Evolutionary conservation across 37 sponge, comb jelly and placozoan species (phyloP), one percentile per base, ranked within the genome.

Genomic region (Geodia barretti): DNA sequence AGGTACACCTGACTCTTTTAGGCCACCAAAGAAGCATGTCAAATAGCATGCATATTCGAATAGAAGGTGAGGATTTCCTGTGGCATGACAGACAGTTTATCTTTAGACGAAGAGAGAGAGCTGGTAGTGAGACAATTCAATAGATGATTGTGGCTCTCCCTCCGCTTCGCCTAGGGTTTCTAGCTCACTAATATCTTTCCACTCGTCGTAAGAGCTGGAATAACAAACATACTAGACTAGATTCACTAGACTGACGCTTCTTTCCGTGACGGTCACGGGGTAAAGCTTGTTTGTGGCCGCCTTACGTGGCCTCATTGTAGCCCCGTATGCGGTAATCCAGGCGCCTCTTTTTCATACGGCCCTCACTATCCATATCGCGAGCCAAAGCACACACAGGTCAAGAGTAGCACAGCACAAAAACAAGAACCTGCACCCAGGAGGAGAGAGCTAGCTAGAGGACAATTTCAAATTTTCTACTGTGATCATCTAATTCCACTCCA

Each of bases 31-130:
- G 23, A 28, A 79, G 33, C n/a, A 31, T 35, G 24, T 81, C 81
- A 71, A 81, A 81, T 3, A 73, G 73, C 61, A 81, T 5, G 2
- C n/a, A 37, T 11, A 81, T 81, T 71, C 61, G 68, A 4, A 69
- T 37, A 20, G 58, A 38, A 39, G 81, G 73, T 42, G 62, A 42
- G 5, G 32, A 9, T 32, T 23, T 81, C 61, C 72, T 63, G 17
- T 11, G 30, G 38, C 65, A 77, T 14, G 64, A 47, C 63, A 77
- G 78, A 59, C 73, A 28, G 31, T 31, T 81, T 81, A n/a, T n/a
- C n/a, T n/a, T n/a, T n/a, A n/a, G n/a, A n/a, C n/a, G n/a, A n/a
- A n/a, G n/a, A n/a, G n/a, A 37, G 43, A 32, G 4, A 81, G 73
- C 20, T 60, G 59, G 63, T 47, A 81, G 28, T 60, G 73, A 1